Conservation (phyloP, 2,888 invertebrate species). For the Lampropteryx suffumata region DNA sequence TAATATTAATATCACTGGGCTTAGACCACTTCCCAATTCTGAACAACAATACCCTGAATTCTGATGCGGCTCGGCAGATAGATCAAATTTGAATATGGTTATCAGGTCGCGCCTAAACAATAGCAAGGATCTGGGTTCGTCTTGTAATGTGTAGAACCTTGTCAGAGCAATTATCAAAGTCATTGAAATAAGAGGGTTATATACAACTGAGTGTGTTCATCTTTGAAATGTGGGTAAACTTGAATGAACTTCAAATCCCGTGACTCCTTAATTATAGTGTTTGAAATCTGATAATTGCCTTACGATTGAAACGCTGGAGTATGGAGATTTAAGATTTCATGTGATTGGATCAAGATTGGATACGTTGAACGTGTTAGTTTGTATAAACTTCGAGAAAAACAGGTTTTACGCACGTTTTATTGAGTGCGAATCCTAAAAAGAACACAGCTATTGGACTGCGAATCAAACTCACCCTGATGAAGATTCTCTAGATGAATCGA, state of each 20-base stretch:
- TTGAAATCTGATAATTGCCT: background rate
- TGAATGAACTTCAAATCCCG: background rate
- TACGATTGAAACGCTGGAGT: too few relatives aligned
- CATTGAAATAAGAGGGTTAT: constrained; percentile 8
- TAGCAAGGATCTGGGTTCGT: background rate
- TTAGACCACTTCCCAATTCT: too few relatives aligned
- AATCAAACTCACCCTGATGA: too few relatives aligned
- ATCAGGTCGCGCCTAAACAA: constrained; percentile 9
- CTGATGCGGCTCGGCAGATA: background rate
- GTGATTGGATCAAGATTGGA: too few relatives aligned
- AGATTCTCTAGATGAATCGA: too few relatives aligned
- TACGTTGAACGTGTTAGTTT: too few relatives aligned
- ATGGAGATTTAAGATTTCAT: too few relatives aligned
- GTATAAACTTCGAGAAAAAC: too few relatives aligned
- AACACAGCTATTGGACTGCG: too few relatives aligned
- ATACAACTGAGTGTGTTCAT: background rate
- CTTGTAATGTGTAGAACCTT: background rate
- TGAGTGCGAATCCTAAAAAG: too few relatives aligned
- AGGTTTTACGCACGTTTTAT: too few relatives aligned
- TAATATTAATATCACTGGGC: too few relatives aligned
- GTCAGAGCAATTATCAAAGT: constrained; percentile 9
- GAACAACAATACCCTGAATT: background rate
- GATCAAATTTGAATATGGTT: constrained; percentile 12
- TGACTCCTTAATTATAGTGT: background rate
- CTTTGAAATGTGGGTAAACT: background rate